Evolutionary conservation across 2,797 vertebrate genomes (phyloP).

Genomic region (Meriones psammophilus): DNA sequence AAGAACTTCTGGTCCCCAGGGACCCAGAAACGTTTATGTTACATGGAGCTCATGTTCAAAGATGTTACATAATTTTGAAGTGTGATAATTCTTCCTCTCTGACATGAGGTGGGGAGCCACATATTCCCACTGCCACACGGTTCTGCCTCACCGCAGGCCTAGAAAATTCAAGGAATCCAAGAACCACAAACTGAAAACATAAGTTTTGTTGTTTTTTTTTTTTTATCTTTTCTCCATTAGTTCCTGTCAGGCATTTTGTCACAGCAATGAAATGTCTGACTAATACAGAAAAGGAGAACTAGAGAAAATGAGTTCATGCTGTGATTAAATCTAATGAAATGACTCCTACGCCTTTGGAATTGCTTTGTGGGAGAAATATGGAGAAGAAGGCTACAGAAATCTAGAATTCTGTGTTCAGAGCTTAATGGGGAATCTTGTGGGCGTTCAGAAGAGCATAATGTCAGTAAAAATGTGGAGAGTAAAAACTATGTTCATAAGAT

Average conservation of each 20-base stretch:
- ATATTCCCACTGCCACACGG: not conserved
- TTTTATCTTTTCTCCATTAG: not conserved
- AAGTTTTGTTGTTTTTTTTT: too few relatives aligned
- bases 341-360: not conserved
- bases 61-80: conserved; percentile 47
- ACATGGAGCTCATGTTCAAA: conserved; percentile 26
- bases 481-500: not conserved
- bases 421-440: not conserved
- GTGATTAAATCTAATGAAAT: not conserved
- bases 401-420: not conserved
- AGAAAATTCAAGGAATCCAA: not conserved
- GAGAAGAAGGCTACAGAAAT: not conserved
- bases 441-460: not conserved
- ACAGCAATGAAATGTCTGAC: not conserved
- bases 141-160: not conserved
- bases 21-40: not conserved
- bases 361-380: not conserved
- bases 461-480: not conserved
- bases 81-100: not conserved
- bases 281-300: not conserved
- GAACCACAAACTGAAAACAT: not conserved
- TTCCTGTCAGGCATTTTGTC: not conserved
- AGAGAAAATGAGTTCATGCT: not conserved
- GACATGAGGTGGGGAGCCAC: not conserved
- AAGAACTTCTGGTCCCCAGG: conserved; percentile 34